Conservation (phyloP, 2,888 invertebrate genomes). For the Heteropelma amictum region DNA sequence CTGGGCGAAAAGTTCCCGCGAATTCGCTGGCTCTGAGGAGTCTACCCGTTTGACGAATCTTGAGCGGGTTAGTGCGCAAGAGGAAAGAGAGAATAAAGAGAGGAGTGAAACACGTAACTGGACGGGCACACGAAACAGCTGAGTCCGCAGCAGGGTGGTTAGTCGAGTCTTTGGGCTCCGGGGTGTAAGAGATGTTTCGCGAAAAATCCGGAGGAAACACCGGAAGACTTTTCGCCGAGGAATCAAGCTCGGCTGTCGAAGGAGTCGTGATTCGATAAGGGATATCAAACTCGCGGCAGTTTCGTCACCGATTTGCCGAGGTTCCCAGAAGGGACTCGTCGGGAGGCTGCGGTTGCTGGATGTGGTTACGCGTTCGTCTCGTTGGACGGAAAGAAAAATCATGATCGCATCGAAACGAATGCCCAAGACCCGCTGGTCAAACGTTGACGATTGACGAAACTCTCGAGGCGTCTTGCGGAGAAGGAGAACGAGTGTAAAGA, state of each 20-base stretch:
- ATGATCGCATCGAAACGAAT: slow-evolving; percentile 24
- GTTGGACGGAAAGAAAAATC: not conserved
- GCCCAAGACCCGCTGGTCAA: slow-evolving; percentile 18
- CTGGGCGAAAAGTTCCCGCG: slow-evolving; percentile 20
- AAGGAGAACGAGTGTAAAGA: not conserved
- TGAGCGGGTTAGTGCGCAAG: slow-evolving; percentile 20
- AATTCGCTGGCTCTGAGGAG: not conserved
- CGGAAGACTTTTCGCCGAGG: not conserved
- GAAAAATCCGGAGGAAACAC: not conserved
- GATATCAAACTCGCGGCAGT: no score
- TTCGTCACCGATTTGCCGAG: no score
- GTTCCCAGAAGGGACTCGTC: no score
- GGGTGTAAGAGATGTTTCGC: not conserved
- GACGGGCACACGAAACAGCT: slow-evolving; percentile 33
- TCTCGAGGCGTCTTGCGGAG: not conserved
- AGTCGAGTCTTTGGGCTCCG: slow-evolving; percentile 4
- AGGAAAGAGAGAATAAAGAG: no score
- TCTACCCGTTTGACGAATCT: not conserved
- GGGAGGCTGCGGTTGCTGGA: no score
- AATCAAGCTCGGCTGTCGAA: not conserved
- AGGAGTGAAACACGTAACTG: slow-evolving; percentile 3
- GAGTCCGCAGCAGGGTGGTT: slow-evolving; percentile 5
- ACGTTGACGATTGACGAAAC: slow-evolving; percentile 14
- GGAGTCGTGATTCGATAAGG: no score
- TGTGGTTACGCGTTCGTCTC: not conserved